Percentiles rank a stretch among this genome's conserved stretches.
phyloP scores from a whole-genome alignment of 2,888 invertebrate species.

The Ceratothoa steindachneri region DNA sequence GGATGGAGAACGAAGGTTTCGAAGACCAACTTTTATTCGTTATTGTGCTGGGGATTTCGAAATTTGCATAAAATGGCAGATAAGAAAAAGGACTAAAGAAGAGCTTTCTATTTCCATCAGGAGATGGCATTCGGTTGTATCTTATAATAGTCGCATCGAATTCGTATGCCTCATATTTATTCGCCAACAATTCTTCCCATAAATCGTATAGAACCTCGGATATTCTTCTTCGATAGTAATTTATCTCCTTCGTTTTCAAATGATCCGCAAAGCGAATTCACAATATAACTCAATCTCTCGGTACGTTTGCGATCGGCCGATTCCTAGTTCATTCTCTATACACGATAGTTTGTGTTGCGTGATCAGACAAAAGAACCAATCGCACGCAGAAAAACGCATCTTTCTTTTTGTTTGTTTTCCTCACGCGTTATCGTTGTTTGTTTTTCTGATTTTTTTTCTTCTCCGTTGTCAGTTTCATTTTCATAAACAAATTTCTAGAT shows the following conservation, averaged over 20 bases:
- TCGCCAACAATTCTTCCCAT: background rate
- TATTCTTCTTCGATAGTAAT: background rate
- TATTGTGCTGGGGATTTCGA: background rate
- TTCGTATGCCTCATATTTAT: background rate
- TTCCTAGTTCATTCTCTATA: background rate
- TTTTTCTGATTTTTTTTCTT: no score
- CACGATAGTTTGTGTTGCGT: background rate
- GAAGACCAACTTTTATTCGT: background rate
- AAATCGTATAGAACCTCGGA: background rate
- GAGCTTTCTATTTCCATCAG: background rate
- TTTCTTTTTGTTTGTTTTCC: background rate
- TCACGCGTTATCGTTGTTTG: no score
- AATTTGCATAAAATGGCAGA: background rate
- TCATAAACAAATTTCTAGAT: no score
- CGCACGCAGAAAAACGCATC: background rate
- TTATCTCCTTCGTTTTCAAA: background rate
- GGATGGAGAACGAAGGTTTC: background rate
- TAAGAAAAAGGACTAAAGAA: background rate
- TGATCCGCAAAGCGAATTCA: background rate
- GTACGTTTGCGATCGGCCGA: background rate
- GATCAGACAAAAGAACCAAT: background rate
- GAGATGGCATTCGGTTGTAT: background rate
- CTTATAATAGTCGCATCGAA: background rate
- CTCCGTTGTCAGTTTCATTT: no score
- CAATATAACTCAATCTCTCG: background rate